A percentile compares a stretch with the other conserved stretches of the same genome.
These are phyloP conservation scores for Esperia sulphurella DNA, from an alignment of 2,888 invertebrate species.

Conservation along the genomic window DNA sequence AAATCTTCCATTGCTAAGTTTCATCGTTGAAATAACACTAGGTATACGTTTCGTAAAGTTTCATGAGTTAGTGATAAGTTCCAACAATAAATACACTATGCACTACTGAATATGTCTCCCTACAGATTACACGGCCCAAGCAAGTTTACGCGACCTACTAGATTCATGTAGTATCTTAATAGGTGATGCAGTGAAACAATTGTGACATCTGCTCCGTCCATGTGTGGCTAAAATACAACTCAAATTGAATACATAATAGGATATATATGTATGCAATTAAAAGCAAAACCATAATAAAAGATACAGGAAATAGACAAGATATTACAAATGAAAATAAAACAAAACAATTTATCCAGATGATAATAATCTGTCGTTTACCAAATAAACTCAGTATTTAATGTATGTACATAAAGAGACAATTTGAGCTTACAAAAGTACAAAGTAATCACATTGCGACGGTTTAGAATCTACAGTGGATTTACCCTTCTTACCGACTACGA, in stretches of 20 bases:
- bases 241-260: constrained; percentile 2
- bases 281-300: constrained; percentile 39
- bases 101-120: constrained; percentile 63
- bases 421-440: constrained; percentile 79
- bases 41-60: constrained; percentile 53
- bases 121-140: constrained; percentile 56
- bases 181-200: constrained; percentile 35
- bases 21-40: constrained; percentile 64
- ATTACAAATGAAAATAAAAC: constrained; percentile 46
- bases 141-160: constrained; percentile 41
- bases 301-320: constrained; percentile 27
- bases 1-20: constrained; percentile 58
- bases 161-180: constrained; percentile 39
- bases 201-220: constrained; percentile 31
- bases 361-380: constrained; percentile 64
- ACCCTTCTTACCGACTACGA: constrained; percentile 72
- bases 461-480: constrained; percentile 71
- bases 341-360: constrained; percentile 59
- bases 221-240: constrained; percentile 5
- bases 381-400: constrained; percentile 63
- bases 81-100: constrained; percentile 68
- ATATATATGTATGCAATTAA: constrained; percentile 21
- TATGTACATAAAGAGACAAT: constrained; percentile 73
- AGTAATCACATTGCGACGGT: constrained; percentile 74
- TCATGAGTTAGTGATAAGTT: constrained; percentile 57